Evolutionary conservation across 1,140 invertebrate genomes (phyloP).

Genomic region (Acromyrmex charruanus): DNA sequence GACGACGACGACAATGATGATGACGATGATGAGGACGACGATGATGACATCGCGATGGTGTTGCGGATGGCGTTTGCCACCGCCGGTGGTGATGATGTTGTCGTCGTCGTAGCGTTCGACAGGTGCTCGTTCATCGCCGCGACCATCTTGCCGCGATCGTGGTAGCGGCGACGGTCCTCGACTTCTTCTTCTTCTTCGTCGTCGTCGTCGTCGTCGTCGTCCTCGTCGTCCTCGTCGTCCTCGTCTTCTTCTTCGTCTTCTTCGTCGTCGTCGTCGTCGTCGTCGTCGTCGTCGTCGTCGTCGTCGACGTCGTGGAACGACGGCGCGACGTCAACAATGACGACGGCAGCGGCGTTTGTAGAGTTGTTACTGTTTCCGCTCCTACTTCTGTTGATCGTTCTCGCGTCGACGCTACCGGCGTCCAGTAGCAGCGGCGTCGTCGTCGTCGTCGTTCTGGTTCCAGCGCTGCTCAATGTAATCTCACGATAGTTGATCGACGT

Average conservation of each 20-base stretch:
- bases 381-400: neutral
- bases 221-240: slow-evolving; percentile 34
- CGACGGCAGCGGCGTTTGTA: slow-evolving; percentile 43
- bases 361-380: neutral
- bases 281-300: neutral
- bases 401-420: slow-evolving; percentile 39
- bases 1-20: slow-evolving; percentile 1
- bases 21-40: neutral
- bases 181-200: slow-evolving; percentile 62
- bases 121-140: slow-evolving; percentile 86
- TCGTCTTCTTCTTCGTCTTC: slow-evolving; percentile 60
- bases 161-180: slow-evolving; percentile 45
- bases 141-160: slow-evolving; percentile 83
- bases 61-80: slow-evolving; percentile 80
- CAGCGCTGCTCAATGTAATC: slow-evolving; percentile 36
- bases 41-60: slow-evolving; percentile 37
- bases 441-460: neutral
- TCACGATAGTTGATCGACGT: neutral
- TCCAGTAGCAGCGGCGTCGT: neutral
- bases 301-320: slow-evolving; percentile 25
- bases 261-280: slow-evolving; percentile 49
- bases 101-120: slow-evolving; percentile 82
- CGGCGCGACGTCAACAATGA: slow-evolving; percentile 39
- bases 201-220: slow-evolving; percentile 50
- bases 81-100: slow-evolving; percentile 8